Evolutionary conservation across 2,888 invertebrate genomes (phyloP).

Genomic region (Apamea anceps): DNA sequence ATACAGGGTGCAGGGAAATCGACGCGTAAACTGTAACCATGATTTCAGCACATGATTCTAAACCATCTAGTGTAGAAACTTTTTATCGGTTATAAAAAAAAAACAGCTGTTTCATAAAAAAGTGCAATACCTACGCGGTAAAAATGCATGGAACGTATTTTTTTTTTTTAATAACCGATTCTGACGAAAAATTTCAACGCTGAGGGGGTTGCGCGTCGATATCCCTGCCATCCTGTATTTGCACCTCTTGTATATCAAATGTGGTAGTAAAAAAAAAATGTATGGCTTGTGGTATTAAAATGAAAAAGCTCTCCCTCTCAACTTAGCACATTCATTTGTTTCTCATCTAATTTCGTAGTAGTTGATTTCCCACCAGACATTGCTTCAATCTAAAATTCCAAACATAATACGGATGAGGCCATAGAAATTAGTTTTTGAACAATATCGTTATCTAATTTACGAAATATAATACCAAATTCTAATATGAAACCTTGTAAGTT

Average conservation of each 20-base stretch:
- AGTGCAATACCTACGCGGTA: too few relatives aligned
- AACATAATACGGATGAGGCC: constrained; percentile 10
- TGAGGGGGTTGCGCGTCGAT: too few relatives aligned
- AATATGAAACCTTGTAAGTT: constrained; percentile 31
- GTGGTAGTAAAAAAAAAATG: too few relatives aligned
- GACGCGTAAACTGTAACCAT: too few relatives aligned
- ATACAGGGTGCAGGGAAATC: too few relatives aligned
- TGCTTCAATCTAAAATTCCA: constrained; percentile 15
- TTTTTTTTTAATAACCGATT: too few relatives aligned
- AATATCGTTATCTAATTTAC: constrained; percentile 14
- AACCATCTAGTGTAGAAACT: too few relatives aligned
- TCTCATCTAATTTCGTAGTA: neutral
- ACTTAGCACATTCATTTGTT: neutral
- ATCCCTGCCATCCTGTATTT: neutral
- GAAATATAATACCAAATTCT: constrained; percentile 18
- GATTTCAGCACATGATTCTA: too few relatives aligned
- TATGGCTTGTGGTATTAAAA: neutral
- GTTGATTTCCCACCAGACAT: constrained; percentile 11
- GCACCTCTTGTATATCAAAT: neutral
- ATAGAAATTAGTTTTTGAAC: constrained; percentile 27
- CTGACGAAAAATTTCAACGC: too few relatives aligned
- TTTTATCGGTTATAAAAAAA: too few relatives aligned
- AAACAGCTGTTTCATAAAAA: too few relatives aligned
- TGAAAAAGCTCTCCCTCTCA: neutral
- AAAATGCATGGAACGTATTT: too few relatives aligned